Percentiles rank a stretch among this genome's conserved stretches.
Evolutionary conservation across 1,140 invertebrate species (phyloP).

Genomic region (Pogonus chalceus): DNA sequence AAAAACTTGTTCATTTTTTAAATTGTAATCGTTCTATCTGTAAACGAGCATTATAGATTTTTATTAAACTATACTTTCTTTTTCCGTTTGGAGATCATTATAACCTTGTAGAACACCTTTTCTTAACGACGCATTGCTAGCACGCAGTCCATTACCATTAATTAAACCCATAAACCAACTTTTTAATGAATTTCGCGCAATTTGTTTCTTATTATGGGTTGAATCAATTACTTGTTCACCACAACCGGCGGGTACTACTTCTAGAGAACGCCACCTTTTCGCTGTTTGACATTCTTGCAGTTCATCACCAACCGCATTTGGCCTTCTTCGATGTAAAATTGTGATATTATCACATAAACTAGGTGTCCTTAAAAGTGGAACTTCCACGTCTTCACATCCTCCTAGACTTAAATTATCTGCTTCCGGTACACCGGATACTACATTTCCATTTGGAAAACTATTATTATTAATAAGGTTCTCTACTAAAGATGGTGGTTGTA

Average conservation of each 20-base stretch:
- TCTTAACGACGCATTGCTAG: constrained; percentile 51
- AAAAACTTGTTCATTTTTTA: too few relatives aligned
- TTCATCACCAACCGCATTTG: constrained; percentile 24
- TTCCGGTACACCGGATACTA: constrained; percentile 28
- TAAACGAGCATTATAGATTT: not conserved
- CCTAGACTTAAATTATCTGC: constrained; percentile 22
- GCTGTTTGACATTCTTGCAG: constrained; percentile 23
- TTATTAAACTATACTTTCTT: constrained; percentile 33
- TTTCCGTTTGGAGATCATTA: constrained; percentile 29
- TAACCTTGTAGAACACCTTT: constrained; percentile 36
- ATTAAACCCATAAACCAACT: constrained; percentile 61
- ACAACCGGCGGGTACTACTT: constrained; percentile 44
- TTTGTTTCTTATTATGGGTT: constrained; percentile 39
- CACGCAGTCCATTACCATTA: constrained; percentile 50
- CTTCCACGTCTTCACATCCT: constrained; percentile 38
- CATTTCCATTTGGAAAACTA: constrained; percentile 45
- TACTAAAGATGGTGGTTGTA: constrained; percentile 33
- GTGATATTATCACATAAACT: constrained; percentile 17
- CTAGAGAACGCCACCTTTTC: constrained; percentile 63
- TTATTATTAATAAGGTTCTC: constrained; percentile 41
- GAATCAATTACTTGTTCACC: constrained; percentile 27
- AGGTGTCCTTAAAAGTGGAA: constrained; percentile 39
- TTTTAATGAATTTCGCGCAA: constrained; percentile 45
- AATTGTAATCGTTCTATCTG: not conserved
- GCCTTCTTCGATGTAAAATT: constrained; percentile 23